Base-by-base conservation (phyloP, 2,113 vertebrate genomes). In the Amblyopsis rosae region DNA sequence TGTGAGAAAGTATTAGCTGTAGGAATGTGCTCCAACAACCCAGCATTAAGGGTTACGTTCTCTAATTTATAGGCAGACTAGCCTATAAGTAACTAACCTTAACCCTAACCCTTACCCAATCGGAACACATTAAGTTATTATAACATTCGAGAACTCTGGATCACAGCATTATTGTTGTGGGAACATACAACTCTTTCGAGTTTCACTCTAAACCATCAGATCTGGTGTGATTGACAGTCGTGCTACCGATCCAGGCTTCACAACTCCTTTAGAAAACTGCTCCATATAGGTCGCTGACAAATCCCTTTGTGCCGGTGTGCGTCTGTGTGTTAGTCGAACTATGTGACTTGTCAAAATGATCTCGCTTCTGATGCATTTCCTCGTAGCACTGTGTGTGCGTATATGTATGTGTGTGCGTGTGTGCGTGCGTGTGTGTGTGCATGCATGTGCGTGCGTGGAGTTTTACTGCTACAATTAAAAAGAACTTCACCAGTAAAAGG, bases 401-500 rank as follows among this genome's bases (percentile, higher is more conserved):
- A 57, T 66, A 62, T 63, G 46, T 64, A 16, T 50, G 57, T 19
- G 57, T 33, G 57, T 59, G 57, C 35, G 57, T 59, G 57, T 59
- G 57, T 33, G 26, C 13, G 57, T 58, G 68, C 65, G 58, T 48
- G 62, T 73, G 69, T 59, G 33, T 66, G 72, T 68, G 61, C 60
- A 65, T 73, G 76, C 63, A 59, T 60, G 59, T 59, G 69, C 60
- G 70, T 72, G 65, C 62, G 45, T 12, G 67, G 60, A 80, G 58
- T 87, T 89, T 89, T 86, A 86, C 83, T 79, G 82, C 82, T 77
- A 59, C 83, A 81, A 83, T 87, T 87, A 89, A 86, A 87, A 79
- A 81, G 79, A 62, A 41, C 66, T 86, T 85, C 73, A 62, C 79
- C 82, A 83, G 83, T 88, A 84, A 82, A 86, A 84, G 80, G 72